Base-by-base conservation (phyloP, 2,797 vertebrate species). In the Rhinatrema bivittatum region DNA sequence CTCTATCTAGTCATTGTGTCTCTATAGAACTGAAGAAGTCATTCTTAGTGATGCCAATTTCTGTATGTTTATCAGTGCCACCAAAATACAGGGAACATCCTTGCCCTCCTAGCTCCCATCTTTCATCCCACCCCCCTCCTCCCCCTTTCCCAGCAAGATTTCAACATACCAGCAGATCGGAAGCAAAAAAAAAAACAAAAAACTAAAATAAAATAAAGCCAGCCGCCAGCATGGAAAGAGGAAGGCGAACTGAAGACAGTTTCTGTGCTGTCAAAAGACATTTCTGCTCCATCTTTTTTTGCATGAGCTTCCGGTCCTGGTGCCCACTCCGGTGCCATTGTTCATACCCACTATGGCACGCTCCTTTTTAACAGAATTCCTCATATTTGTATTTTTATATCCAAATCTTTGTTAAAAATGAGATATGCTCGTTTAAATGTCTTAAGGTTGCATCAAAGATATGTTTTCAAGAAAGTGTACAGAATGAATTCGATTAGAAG, bases 301-400 rank as follows among this genome's bases (percentile, higher is more conserved):
- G 93, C 94, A 98, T 97, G 93, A 93, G 88, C 85, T 87, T 84
- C 87, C 78, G 82, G 82, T 80, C 81, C 64, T 54, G 74, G 87
- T 87, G 77, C 84, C 89, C 84, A 82, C 56, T 53, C 68, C 60
- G 87, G 82, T 85, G 82, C 81, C 83, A 60, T 74, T 79, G 76
- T 70, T 78, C 81, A 84, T 59, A 38, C 61, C 66, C 80, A 80
- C 81, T 83, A 82, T 70, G 76, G 88, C 88, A 90, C 84, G 87
- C 79, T 93, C 91, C 85, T 91, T 93, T 91, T 88, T 91, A 91
- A 86, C 73, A 74, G 87, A 69, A 65, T 62, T 63, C 64, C 65
- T 91, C 88, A 94, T 89, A 93, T 97, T 97, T 96, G 93, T 96
- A 97, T 96, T 98, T 97, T 97, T 98, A 95, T 97, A 98, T 94